Conservation (phyloP, 2,888 invertebrate species). For the Orthosia gothica region DNA sequence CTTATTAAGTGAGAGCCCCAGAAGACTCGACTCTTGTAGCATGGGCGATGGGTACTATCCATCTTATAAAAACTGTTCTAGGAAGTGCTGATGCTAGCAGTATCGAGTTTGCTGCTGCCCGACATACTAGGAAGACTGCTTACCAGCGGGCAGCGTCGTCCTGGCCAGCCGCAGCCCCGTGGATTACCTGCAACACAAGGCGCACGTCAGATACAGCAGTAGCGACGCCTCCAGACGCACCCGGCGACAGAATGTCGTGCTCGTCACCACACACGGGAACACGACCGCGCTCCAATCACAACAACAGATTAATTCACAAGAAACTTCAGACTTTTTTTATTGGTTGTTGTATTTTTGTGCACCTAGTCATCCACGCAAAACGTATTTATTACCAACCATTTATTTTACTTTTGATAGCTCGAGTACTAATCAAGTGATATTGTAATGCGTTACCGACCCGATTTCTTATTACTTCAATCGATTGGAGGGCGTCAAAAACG, state of each 20-base stretch:
- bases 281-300: not conserved
- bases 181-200: conserved; percentile 77
- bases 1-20: not conserved
- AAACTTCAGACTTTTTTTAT: not conserved
- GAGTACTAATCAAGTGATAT: too few relatives aligned
- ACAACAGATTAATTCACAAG: not conserved
- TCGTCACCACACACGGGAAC: not conserved
- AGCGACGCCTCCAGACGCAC: not conserved
- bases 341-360: not conserved
- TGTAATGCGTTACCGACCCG: too few relatives aligned
- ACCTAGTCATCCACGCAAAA: too few relatives aligned
- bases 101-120: conserved; percentile 5
- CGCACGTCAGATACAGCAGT: not conserved
- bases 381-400: too few relatives aligned
- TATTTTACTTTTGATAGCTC: too few relatives aligned
- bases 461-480: not conserved
- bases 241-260: too few relatives aligned
- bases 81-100: not conserved
- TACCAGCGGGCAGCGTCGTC: conserved; percentile 67
- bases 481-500: not conserved
- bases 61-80: not conserved
- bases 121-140: conserved; percentile 29
- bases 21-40: conserved; percentile 12
- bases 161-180: conserved; percentile 73
- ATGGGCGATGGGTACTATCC: too few relatives aligned